Evolutionary conservation across 2,113 vertebrate species (phyloP), one percentile per base, ranked within the genome.

Genomic region (Himantopus leucocephalus): DNA sequence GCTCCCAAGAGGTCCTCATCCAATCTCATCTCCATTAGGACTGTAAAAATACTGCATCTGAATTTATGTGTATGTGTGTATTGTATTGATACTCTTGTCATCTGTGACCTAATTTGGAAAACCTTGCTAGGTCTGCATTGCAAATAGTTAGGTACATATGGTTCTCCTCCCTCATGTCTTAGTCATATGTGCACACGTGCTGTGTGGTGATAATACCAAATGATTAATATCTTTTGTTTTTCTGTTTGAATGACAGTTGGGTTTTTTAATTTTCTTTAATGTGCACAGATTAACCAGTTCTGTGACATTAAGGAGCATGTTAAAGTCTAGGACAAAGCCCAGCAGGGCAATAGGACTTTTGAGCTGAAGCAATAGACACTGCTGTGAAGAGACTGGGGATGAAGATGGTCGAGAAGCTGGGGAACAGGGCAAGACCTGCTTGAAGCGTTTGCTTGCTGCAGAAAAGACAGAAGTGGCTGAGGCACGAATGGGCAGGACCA

Each of bases 141-240:
- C 82, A 75, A 88, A 88, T 83, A 90, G 63, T 45, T 90, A 85
- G 68, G 92, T 92, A 50, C 94, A 94, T 94, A 88, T 83, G 92
- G 90, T 82, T 93, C 50, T 92, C 88, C 88, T 96, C 94, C 94
- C 79, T 92, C 92, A 37, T 55, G 64, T 82, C 83, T 97, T 96
- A 97, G 92, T 96, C 96, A 96, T 79, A 35, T 6, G 45, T 73
- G 55, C 50, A 74, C 88, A 87, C 24, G 50, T 96, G 80, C 79
- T 94, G 29, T 83, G 85, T 83, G 93, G 72, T 90, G 90, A 67
- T 91, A 91, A 94, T 64, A 91, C 39, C 76, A 88, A 85, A 62
- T 96, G 85, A 95, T 97, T 91, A 94, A 84, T 85, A 29, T 63
- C 67, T 80, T 96, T 96, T 89, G 80, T 78, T 94, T 95, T 87